Base-by-base conservation (phyloP, 2,113 vertebrate genomes). In the Lycocorax pyrrhopterus region DNA sequence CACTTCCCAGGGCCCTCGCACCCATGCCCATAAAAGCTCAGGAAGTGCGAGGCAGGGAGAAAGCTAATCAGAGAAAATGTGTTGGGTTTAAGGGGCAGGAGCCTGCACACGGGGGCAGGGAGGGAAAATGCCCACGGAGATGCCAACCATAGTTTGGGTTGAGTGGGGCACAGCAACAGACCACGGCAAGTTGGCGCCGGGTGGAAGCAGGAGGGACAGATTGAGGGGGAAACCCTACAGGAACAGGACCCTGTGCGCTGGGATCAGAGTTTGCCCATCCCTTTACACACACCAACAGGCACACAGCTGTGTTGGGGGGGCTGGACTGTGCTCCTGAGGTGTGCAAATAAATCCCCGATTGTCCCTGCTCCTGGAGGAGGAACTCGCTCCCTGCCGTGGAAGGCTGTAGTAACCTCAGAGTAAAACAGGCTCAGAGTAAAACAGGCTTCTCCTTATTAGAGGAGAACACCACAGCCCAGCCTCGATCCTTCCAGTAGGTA, bases 11-110 rank as follows among this genome's bases (percentile, higher is more conserved):
- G 79, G n/a, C 89, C 69, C 87, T 83, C 32, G 4, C 58, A 64
- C n/a, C 13, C 26, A 97, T 98, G 98, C 97, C 98, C 98, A 98
- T 98, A 98, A 98, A 98, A 98, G 98, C 96, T 96, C 81, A 96
- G 96, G 87, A 94, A 95, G 96, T 79, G 79, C 44, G 52, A 83
- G 83, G 87, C 3, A 2, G 89, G 85, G 87, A 90, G 12, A 79
- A 95, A 95, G 94, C 97, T 98, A 97, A 98, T 52, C 95, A 87
- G 81, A 95, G 97, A 98, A 98, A 98, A 98, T 98, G 97, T 8
- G 33, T 90, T 89, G 94, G 96, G 67, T 86, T 94, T 49, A 69
- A 95, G 60, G 80, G 67, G 73, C 59, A 91, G 81, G 22, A 72
- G 39, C 53, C 49, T 33, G 68, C 20, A 15, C 44, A 39, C 0